Conservation (phyloP, 2,113 vertebrate genomes). For the Bubo scandiacus region DNA sequence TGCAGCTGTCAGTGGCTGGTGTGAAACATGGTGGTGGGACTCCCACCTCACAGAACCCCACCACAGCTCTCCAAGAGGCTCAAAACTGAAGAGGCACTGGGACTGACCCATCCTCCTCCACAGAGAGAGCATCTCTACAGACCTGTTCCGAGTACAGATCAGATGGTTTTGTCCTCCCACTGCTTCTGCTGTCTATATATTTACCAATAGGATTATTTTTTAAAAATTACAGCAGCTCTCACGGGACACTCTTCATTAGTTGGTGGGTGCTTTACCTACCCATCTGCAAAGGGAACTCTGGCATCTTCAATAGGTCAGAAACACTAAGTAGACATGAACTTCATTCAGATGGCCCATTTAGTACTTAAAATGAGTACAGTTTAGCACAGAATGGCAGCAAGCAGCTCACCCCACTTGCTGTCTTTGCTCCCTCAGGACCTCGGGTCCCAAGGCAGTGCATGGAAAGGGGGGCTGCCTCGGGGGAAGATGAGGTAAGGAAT, state of each 20-base stretch:
- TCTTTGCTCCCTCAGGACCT: not conserved
- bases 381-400: not conserved
- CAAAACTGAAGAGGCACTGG: not conserved
- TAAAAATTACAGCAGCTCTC: fast-evolving
- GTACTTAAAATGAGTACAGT: not conserved
- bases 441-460: not conserved
- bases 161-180: not conserved
- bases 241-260: not conserved
- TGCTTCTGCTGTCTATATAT: not conserved
- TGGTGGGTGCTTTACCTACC: not conserved
- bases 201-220: not conserved
- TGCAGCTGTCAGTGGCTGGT: not conserved
- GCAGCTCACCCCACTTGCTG: not conserved
- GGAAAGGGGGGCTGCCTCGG: not conserved
- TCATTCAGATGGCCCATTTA: fast-evolving
- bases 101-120: not conserved
- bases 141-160: not conserved
- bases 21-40: not conserved
- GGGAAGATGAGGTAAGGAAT: fast-evolving
- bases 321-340: not conserved
- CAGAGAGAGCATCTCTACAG: not conserved
- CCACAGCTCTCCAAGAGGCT: not conserved
- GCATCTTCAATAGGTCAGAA: not conserved
- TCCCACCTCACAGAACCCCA: not conserved
- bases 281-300: not conserved